Evolutionary conservation across 2,888 invertebrate species (phyloP).

Genomic region (Pandemis cinnamomeana): DNA sequence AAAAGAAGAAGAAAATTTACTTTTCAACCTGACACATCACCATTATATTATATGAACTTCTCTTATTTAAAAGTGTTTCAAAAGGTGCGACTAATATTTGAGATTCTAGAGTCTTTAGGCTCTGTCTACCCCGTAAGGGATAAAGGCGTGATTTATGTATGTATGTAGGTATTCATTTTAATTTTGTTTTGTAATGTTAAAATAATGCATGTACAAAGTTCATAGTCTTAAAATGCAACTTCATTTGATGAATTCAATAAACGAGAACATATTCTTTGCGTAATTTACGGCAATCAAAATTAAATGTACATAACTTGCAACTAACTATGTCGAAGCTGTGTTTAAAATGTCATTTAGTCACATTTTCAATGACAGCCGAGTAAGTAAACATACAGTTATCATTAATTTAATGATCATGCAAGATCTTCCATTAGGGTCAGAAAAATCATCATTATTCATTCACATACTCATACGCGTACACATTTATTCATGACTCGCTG

Average conservation of each 20-base stretch:
- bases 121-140: too few relatives aligned
- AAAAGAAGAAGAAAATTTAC: too few relatives aligned
- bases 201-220: too few relatives aligned
- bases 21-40: too few relatives aligned
- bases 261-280: background rate
- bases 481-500: too few relatives aligned
- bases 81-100: too few relatives aligned
- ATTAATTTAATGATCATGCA: slow-evolving; percentile 15
- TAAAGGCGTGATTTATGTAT: too few relatives aligned
- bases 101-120: too few relatives aligned
- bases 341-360: slow-evolving; percentile 35
- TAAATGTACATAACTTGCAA: slow-evolving; percentile 9
- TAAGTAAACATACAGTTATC: slow-evolving; percentile 35
- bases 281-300: slow-evolving; percentile 24
- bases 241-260: background rate
- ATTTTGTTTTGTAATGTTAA: too few relatives aligned
- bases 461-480: background rate
- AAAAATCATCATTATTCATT: slow-evolving; percentile 38
- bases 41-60: too few relatives aligned
- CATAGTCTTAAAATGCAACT: background rate
- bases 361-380: slow-evolving; percentile 10
- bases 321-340: slow-evolving; percentile 22
- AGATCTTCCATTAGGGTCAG: slow-evolving; percentile 32
- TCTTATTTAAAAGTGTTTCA: too few relatives aligned
- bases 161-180: too few relatives aligned